These are phyloP conservation scores for Caenorhabditis imperialis DNA, from an alignment of 2,888 invertebrate genomes.

Conservation along the genomic window DNA sequence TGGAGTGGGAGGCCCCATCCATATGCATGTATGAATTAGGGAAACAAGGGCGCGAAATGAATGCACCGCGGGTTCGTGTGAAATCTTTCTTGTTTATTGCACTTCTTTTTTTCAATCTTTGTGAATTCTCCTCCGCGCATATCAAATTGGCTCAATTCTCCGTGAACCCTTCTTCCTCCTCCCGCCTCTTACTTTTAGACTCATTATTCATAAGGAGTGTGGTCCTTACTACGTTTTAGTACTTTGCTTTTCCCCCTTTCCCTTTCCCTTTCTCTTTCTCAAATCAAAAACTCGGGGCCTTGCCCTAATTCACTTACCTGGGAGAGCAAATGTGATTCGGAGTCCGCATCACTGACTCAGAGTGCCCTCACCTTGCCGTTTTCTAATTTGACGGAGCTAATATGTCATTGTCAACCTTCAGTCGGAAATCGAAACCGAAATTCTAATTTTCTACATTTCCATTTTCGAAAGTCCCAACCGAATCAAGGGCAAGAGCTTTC, in stretches of 20 bases:
- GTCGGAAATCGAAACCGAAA: too few species aligned
- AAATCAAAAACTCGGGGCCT: background rate
- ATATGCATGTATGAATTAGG: conserved; percentile 54
- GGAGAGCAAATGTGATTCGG: conserved; percentile 3
- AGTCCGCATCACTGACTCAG: background rate
- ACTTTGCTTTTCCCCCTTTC: background rate
- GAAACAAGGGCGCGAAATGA: conserved; percentile 23
- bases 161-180: too few species aligned
- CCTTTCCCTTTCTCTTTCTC: background rate
- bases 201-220: background rate
- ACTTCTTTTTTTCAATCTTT: conserved; percentile 12
- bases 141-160: conserved; percentile 26
- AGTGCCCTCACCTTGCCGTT: conserved; percentile 23
- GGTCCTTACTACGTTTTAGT: background rate
- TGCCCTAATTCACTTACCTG: conserved; percentile 11
- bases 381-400: too few species aligned
- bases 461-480: conserved; percentile 19
- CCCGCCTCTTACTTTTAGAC: too few species aligned
- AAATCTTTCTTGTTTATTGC: conserved; percentile 30
- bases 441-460: conserved; percentile 5
- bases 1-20: conserved; percentile 40
- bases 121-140: conserved; percentile 10
- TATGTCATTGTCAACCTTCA: too few species aligned
- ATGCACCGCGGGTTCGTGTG: conserved; percentile 44
- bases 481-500: too few species aligned